Percentiles rank a stretch among this genome's conserved stretches.
phyloP scores from a whole-genome alignment of 2,888 invertebrate species.

The Xanthorhoe designata region DNA sequence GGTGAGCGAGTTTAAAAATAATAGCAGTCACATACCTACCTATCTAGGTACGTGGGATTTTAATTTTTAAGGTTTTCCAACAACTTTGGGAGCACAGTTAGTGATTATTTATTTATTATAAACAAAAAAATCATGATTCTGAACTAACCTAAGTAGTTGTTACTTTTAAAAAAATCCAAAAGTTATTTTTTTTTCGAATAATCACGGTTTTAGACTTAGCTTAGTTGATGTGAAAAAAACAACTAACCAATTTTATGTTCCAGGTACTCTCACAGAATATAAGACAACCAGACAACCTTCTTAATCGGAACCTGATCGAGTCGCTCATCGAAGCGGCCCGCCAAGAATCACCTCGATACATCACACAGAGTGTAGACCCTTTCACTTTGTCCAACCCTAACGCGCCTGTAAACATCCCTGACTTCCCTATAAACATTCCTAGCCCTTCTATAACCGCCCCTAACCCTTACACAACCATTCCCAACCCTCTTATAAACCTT shows the following conservation, averaged over 20 bases:
- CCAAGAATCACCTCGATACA: slow-evolving; percentile 20
- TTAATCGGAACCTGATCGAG: slow-evolving; percentile 16
- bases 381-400: background rate
- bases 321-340: background rate
- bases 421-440: slow-evolving; percentile 10
- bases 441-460: slow-evolving; percentile 56
- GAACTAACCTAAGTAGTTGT: too few relatives aligned
- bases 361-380: background rate
- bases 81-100: too few relatives aligned
- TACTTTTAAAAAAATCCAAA: too few relatives aligned
- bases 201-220: too few relatives aligned
- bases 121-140: too few relatives aligned
- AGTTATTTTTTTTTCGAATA: too few relatives aligned
- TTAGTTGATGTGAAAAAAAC: too few relatives aligned
- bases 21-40: too few relatives aligned
- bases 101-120: too few relatives aligned
- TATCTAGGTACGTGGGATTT: too few relatives aligned
- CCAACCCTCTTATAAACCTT: slow-evolving; percentile 34
- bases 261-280: slow-evolving; percentile 58
- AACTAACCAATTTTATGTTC: slow-evolving; percentile 33
- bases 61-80: too few relatives aligned
- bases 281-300: slow-evolving; percentile 41
- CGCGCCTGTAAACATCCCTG: background rate
- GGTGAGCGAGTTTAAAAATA: too few relatives aligned
- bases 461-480: slow-evolving; percentile 55